Percentiles rank a stretch among this genome's conserved stretches.
Evolutionary conservation across 2,888 invertebrate species (phyloP).

Genomic region (Lochmaea capreae): DNA sequence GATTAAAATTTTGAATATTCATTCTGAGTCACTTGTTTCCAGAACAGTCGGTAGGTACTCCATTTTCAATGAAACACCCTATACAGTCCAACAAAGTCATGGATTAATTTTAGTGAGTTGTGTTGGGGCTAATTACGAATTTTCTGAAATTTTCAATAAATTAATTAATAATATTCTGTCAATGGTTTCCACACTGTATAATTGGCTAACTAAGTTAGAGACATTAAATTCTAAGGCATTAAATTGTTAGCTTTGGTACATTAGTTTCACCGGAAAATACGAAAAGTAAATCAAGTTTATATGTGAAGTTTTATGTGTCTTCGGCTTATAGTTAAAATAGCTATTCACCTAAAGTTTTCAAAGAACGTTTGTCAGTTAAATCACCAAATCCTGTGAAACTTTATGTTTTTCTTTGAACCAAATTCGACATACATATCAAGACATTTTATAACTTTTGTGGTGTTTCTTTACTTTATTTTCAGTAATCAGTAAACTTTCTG

Average conservation of each 20-base stretch:
- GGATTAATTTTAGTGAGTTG: no score
- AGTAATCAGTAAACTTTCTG: no score
- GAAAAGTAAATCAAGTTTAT: slow-evolving; percentile 23
- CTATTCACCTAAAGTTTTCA: slow-evolving; percentile 2
- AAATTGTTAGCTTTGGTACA: slow-evolving; percentile 4
- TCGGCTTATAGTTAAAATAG: slow-evolving; percentile 24
- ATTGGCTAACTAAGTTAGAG: slow-evolving; percentile 10
- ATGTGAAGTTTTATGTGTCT: slow-evolving; percentile 24
- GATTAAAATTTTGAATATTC: no score
- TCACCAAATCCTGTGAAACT: neutral
- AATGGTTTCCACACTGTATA: neutral
- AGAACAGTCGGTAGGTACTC: no score
- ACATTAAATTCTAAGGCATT: slow-evolving; percentile 1
- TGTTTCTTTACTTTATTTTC: no score
- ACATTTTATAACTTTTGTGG: no score
- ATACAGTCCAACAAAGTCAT: no score
- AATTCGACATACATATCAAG: neutral
- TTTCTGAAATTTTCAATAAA: no score
- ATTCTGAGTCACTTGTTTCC: no score
- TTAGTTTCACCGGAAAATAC: slow-evolving; percentile 1
- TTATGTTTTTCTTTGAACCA: neutral
- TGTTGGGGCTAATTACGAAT: no score
- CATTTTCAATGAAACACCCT: no score
- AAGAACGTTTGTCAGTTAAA: slow-evolving; percentile 1
- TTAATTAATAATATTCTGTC: no score